Evolutionary conservation across 1,140 invertebrate genomes (phyloP), one percentile per base, ranked within the genome.

Genomic region (Heliconius nattereri): DNA sequence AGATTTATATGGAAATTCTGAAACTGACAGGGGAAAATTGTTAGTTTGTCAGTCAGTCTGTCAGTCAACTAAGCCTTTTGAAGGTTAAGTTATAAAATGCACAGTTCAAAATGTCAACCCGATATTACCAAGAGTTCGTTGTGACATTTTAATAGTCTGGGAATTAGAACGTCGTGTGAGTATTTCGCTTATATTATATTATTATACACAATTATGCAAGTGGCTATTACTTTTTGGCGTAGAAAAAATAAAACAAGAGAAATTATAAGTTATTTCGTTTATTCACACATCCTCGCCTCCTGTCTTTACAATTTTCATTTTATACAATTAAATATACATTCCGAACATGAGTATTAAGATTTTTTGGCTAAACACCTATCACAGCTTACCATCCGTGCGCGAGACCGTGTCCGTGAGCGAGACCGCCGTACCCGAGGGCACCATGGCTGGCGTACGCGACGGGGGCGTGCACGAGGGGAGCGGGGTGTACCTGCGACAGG

Each of bases 241-340:
- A 26, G 19, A 49, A 29, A 66, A 85, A 80, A 76, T 75, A 40
- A 87, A 81, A 84, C 78, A 77, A 76, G 37, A 7, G 9, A 13
- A 35, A 32, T 52, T 83, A 81, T 87, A 86, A 87, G 86, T 91
- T 90, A 92, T 91, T 89, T 89, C 91, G 90, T 94, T 93, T 94
- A 93, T 93, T 94, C 90, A 92, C 92, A 91, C 91, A 92, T 94
- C 91, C 92, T 94, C 91, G 90, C 92, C 89, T 90, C 85, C 85
- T 90, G 83, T 87, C 88, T 90, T 87, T 91, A 86, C 90, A 86
- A 81, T 77, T 85, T 88, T 87, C 26, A 26, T 90, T 89, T 91
- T 86, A 78, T 84, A 89, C 87, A 91, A 88, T 90, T 92, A 91
- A 91, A 92, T 90, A 52, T 91, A 94, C 85, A 91, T 87, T 91